phyloP scores from a whole-genome alignment of 2,888 invertebrate genomes.

The Panopea generosa region DNA sequence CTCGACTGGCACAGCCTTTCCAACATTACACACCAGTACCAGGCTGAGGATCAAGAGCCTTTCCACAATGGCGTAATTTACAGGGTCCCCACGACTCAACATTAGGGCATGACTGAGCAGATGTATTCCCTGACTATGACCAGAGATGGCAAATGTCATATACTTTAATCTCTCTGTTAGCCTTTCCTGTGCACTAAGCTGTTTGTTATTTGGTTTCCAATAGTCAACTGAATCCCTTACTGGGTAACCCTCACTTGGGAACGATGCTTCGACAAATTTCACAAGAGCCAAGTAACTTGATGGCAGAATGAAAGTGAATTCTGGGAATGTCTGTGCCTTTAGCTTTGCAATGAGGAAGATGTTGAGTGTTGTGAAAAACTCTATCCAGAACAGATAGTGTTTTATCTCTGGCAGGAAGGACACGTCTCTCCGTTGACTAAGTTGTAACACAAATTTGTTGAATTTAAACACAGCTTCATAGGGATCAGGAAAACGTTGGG shows the following conservation, averaged over 20 bases:
- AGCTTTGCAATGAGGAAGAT: conserved; percentile 64
- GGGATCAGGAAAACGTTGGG: conserved; percentile 49
- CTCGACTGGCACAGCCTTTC: conserved; percentile 47
- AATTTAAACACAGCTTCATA: conserved; percentile 68
- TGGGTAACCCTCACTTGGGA: conserved; percentile 34
- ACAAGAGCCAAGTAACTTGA: conserved; percentile 58
- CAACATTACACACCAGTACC: conserved; percentile 68
- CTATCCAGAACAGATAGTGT: conserved; percentile 71
- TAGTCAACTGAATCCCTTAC: conserved; percentile 45
- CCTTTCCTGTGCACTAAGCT: background rate
- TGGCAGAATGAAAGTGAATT: conserved; percentile 60
- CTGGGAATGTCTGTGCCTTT: conserved; percentile 25
- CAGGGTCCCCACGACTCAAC: conserved; percentile 10
- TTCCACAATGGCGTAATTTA: conserved; percentile 58
- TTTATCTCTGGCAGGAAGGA: conserved; percentile 62
- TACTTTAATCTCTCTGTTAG: conserved; percentile 50
- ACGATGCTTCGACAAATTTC: conserved; percentile 61
- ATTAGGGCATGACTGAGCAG: conserved; percentile 41
- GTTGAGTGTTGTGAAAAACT: conserved; percentile 65
- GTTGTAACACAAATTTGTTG: conserved; percentile 66
- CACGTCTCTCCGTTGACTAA: conserved; percentile 27
- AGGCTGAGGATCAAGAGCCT: conserved; percentile 65
- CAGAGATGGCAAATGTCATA: conserved; percentile 50
- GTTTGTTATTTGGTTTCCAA: conserved; percentile 19
- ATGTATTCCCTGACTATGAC: conserved; percentile 35